These are phyloP conservation scores for Margaritifera margaritifera DNA, from an alignment of 2,888 invertebrate genomes.

Conservation along the genomic window DNA sequence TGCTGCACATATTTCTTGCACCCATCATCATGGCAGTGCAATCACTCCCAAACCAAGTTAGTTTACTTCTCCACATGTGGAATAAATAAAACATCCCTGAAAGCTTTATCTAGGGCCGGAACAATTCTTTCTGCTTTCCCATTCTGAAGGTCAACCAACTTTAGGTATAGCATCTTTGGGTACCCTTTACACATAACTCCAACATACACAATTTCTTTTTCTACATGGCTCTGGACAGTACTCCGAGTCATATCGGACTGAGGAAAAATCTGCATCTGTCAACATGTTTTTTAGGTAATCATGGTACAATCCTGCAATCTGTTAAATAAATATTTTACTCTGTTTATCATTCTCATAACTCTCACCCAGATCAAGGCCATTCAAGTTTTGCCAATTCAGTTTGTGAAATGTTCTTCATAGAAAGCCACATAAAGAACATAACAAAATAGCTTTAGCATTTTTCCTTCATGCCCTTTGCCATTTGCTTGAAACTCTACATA, in stretches of 20 bases:
- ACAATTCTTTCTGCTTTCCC: not conserved
- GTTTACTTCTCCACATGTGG: slow-evolving; percentile 4
- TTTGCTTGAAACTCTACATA: slow-evolving; percentile 2
- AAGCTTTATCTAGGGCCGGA: slow-evolving; percentile 2
- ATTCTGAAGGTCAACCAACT: slow-evolving; percentile 1
- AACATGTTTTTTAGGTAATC: not conserved
- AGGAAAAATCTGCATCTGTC: slow-evolving; percentile 1
- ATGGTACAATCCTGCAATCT: slow-evolving; percentile 3
- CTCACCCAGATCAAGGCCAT: slow-evolving; percentile 1
- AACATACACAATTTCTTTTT: slow-evolving; percentile 3
- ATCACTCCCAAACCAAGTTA: not conserved
- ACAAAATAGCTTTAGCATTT: slow-evolving; percentile 1
- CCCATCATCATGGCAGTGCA: too few species aligned
- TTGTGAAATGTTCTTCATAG: slow-evolving; percentile 1
- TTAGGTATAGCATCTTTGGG: slow-evolving; percentile 1
- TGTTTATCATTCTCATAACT: slow-evolving; percentile 2
- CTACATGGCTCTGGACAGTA: not conserved
- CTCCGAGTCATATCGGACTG: slow-evolving; percentile 1
- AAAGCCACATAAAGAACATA: slow-evolving; percentile 1
- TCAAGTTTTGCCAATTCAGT: slow-evolving; percentile 1
- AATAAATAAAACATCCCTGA: not conserved
- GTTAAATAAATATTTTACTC: slow-evolving; percentile 1
- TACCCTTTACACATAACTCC: slow-evolving; percentile 1
- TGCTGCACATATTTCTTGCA: too few species aligned
- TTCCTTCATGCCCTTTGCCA: slow-evolving; percentile 5